Percentiles rank a stretch among this genome's conserved stretches.
Conservation (phyloP, 2,113 vertebrate genomes). For the Colinus virginianus region DNA sequence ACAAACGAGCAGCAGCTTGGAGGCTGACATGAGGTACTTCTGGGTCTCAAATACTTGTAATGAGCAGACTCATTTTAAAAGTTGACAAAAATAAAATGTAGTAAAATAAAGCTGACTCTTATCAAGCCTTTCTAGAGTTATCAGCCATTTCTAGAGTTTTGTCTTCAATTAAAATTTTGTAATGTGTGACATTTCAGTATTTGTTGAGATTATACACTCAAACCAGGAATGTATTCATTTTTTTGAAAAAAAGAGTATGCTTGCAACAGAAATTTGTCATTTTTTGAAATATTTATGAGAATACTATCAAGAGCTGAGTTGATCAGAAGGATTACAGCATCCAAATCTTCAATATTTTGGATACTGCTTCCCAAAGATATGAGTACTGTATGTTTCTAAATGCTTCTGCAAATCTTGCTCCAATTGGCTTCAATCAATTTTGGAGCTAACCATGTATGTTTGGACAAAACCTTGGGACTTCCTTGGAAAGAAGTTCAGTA, state of each 20-base stretch:
- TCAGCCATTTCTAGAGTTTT: not conserved
- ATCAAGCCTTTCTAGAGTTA: not conserved
- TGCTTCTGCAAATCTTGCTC: not conserved
- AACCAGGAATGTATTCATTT: not conserved
- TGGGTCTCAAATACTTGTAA: not conserved
- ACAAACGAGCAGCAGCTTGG: not conserved
- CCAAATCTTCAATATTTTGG: not conserved
- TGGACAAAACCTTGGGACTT: not conserved
- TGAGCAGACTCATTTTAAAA: not conserved
- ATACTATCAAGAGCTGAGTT: not conserved
- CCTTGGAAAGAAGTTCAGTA: not conserved
- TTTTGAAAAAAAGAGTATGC: not conserved
- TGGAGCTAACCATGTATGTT: not conserved
- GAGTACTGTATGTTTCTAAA: not conserved
- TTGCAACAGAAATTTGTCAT: not conserved
- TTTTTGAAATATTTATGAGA: not conserved
- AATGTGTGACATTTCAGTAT: not conserved
- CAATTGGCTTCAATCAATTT: not conserved
- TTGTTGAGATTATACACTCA: not conserved
- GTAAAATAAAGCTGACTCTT: not conserved
- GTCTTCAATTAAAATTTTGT: not conserved
- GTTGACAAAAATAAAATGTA: not conserved
- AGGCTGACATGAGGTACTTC: not conserved
- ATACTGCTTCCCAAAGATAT: not conserved
- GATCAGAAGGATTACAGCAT: not conserved